Evolutionary conservation across 2,888 invertebrate species (phyloP), one percentile per base, ranked within the genome.

Genomic region (Boloria euphrosyne): DNA sequence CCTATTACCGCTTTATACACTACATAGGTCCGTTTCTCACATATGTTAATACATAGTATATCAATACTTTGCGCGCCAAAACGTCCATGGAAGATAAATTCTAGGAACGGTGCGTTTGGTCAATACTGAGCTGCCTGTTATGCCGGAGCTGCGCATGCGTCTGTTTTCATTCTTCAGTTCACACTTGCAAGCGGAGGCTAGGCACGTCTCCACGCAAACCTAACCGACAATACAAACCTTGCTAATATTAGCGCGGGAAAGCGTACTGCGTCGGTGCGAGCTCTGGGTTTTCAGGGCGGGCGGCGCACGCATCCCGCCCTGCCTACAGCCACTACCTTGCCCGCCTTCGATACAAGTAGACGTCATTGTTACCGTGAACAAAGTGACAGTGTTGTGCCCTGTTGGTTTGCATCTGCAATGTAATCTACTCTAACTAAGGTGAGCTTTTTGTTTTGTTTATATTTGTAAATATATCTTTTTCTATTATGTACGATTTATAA

Each of bases 231-330:
- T 22, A 52, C 27, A 38, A 38, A 38, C 57, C 46, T 46, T 66
- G 79, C 81, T 85, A 86, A 85, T 82, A 84, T 85, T 84, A 86
- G 82, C 76, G 79, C 77, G 79, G 79, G 79, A 78, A 78, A 76
- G 76, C 73, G 77, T 71, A 71, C 65, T 67, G 61, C 69, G 72
- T 70, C 71, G 63, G 70, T 70, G 75, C 73, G 73, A 60, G 57
- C 57, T 68, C 66, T 80, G 79, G 81, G 76, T 82, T 84, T 80
- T 79, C 85, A 78, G 76, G 84, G 87, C 89, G 90, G 89, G 90
- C 89, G 89, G 89, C 90, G 90, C 90, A 90, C 90, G 89, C 79
- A 82, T 79, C 80, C 57, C 6, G 57, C 46, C 31, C 46, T 57
- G 44, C 62, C 58, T 64, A 58, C 60, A 49, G 52, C 55, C 66